Base-by-base conservation (phyloP, 2,797 vertebrate genomes). In the Acrocephalus scirpaceus region DNA sequence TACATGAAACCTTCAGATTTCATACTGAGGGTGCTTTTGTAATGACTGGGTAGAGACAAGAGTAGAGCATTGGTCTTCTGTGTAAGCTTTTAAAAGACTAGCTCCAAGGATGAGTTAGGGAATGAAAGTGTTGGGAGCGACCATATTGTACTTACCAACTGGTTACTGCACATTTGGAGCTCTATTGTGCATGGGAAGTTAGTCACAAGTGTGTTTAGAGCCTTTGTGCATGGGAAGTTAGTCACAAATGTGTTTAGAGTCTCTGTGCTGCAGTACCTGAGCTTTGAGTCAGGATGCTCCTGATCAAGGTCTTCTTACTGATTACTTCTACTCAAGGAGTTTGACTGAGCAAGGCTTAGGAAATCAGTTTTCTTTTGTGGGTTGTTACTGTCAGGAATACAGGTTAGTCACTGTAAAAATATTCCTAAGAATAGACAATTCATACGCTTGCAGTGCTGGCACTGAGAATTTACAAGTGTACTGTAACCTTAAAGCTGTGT, bases 1-100 rank as follows among this genome's bases (percentile, higher is more conserved):
- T 20, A 16, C 26, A 36, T 67, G 15, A 60, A 74, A 11, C 19
- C 10, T 36, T 61, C 2, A 2, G 27, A 42, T 66, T 90, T 50
- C 27, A 2, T 14, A 2, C 11, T 44, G 32, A 23, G 5, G 29
- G 7, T 60, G 36, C 13, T 64, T 88, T 44, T 51, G 17, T 53
- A 70, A 32, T 18, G 25, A 42, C 13, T 6, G 19, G 18, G 21
- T 18, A 61, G 44, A 40, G 27, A 38, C 4, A 42, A 42, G 7
- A 56, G 21, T 7, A 54, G 47, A 60, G 8, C 0, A 0, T 1
- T 47, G 42, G 6, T 26, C n/a, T 51, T 69, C 51, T 27, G 11
- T 3, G 5, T 29, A 51, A 62, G 16, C 15, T 56, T 82, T 69
- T 25, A 32, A 48, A 73, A 65, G 3, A 20, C 21, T 18, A 32